Evolutionary conservation across 2,797 vertebrate genomes (phyloP).

Genomic region (Enteromius radiatus): DNA sequence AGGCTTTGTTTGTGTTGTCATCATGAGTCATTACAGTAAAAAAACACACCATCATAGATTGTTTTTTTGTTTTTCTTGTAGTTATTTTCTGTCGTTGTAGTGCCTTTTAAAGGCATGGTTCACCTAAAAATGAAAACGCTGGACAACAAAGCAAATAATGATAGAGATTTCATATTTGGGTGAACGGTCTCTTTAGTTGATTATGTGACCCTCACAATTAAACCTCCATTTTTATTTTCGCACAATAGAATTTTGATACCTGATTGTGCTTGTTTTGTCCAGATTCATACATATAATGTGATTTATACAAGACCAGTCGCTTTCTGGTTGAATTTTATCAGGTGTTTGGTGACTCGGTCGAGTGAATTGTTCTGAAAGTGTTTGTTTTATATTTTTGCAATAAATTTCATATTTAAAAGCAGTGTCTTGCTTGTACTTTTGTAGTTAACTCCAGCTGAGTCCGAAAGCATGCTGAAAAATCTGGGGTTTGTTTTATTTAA

Average conservation of each 20-base stretch:
- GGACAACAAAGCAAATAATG: neutral
- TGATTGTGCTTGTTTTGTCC: constrained; percentile 37
- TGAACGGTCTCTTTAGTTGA: neutral
- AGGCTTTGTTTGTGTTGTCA: neutral
- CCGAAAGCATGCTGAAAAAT: neutral
- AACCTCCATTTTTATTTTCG: neutral
- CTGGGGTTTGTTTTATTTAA: neutral
- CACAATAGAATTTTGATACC: constrained; percentile 31
- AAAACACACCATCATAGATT: neutral
- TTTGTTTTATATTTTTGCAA: constrained; percentile 41
- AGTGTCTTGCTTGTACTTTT: neutral
- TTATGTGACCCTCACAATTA: neutral
- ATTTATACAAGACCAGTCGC: neutral
- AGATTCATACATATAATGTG: neutral
- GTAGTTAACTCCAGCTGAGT: neutral
- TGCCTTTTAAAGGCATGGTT: constrained; percentile 3
- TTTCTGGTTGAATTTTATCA: neutral
- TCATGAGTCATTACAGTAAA: neutral
- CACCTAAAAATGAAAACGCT: neutral
- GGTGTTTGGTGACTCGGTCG: neutral
- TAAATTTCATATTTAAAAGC: constrained; percentile 36
- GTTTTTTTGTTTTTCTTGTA: neutral
- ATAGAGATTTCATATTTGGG: neutral
- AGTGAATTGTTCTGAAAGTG: neutral
- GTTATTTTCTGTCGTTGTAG: neutral